Base-by-base conservation (phyloP, 2,888 invertebrate genomes). In the Acronicta aceris region DNA sequence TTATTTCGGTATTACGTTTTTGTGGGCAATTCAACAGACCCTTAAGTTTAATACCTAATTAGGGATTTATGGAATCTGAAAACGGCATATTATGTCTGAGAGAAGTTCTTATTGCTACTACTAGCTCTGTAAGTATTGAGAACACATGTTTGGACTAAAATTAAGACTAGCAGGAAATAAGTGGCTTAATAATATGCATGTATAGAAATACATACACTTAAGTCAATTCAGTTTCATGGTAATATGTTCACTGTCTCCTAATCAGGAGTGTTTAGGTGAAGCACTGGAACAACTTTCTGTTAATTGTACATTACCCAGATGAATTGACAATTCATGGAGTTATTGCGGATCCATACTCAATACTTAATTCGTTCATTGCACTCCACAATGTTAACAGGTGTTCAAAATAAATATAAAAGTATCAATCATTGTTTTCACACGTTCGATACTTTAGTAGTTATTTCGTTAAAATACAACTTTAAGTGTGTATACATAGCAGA, bases 401-500 rank as follows among this genome's bases (percentile, higher is more conserved):
- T n/a, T n/a, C n/a, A n/a, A n/a, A n/a, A n/a, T n/a, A n/a, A n/a
- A n/a, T n/a, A n/a, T n/a, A n/a, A n/a, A n/a, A n/a, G n/a, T n/a
- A n/a, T n/a, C n/a, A n/a, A n/a, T n/a, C 4, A 21, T 61, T 61
- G 56, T 74, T 59, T 74, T 54, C 43, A 41, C 40, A 42, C 59
- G 30, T 50, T 52, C 33, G 30, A 43, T 53, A 54, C 52, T 51
- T 52, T 52, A 52, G 33, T 53, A 41, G 40, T 56, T 59, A 71
- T 62, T 63, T 36, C 36, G 58, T 67, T 75, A 59, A 71, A 69
- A 21, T 58, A 50, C 59, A 46, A 64, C 67, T 62, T 42, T 38
- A 49, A 64, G 46, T 53, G 53, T 61, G 68, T 74, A 61, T 55
- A 51, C 48, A 69, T 42, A 53, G 57, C 71, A 74, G 65, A 76